phyloP scores from a whole-genome alignment of 2,888 invertebrate genomes.

The Frankliniella fusca region DNA sequence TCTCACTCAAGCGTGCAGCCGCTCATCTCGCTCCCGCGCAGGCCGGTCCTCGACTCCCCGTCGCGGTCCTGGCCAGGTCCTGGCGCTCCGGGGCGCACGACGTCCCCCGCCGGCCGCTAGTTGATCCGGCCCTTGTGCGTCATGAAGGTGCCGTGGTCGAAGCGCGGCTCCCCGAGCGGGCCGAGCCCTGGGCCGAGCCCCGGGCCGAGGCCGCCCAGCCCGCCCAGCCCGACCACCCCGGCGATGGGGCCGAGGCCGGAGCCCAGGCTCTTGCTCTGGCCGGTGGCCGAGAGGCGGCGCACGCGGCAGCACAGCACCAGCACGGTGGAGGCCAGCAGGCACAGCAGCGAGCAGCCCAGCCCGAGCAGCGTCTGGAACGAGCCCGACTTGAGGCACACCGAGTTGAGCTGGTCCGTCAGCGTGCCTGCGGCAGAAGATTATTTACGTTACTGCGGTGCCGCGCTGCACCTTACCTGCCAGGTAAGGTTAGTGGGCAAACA shows the following conservation, averaged over 20 bases:
- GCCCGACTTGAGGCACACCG: slow-evolving; percentile 60
- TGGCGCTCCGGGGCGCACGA: background rate
- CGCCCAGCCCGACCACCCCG: slow-evolving; percentile 36
- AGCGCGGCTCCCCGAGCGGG: slow-evolving; percentile 20
- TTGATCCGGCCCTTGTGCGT: slow-evolving; percentile 63
- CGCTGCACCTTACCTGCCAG: too few species aligned
- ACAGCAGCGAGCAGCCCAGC: slow-evolving; percentile 63
- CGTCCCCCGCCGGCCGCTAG: slow-evolving; percentile 42
- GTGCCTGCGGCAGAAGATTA: slow-evolving; percentile 37
- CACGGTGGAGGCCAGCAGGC: slow-evolving; percentile 66
- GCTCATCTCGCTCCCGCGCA: too few species aligned
- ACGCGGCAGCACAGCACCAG: slow-evolving; percentile 73
- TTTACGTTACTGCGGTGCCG: too few species aligned
- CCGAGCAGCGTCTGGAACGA: slow-evolving; percentile 66
- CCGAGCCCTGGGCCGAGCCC: slow-evolving; percentile 31
- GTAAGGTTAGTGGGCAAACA: too few species aligned
- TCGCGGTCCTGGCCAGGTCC: background rate
- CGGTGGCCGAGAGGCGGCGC: slow-evolving; percentile 52
- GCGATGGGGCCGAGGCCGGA: slow-evolving; percentile 34
- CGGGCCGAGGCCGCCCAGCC: slow-evolving; percentile 30
- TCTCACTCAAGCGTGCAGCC: too few species aligned
- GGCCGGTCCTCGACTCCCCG: background rate
- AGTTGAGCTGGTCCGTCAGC: slow-evolving; percentile 47
- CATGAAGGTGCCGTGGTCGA: slow-evolving; percentile 50
- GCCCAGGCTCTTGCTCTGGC: slow-evolving; percentile 44